phyloP scores from a whole-genome alignment of 2,888 invertebrate genomes.

The Allophyes oxyacanthae region DNA sequence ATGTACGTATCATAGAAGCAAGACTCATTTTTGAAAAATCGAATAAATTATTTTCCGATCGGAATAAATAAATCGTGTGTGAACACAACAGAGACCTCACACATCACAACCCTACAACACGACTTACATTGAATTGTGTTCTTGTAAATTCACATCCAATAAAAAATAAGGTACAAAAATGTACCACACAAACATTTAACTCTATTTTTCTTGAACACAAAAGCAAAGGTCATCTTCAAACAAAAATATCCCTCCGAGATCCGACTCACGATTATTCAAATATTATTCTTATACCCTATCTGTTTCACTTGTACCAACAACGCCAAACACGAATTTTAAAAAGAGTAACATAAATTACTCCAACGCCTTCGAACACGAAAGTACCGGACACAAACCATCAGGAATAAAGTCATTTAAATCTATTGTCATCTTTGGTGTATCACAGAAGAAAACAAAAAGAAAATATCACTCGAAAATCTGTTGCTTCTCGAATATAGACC shows the following conservation, averaged over 20 bases:
- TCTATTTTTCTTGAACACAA: constrained; percentile 55
- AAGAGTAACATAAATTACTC: constrained; percentile 70
- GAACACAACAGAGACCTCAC: neutral
- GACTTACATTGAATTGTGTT: constrained; percentile 6
- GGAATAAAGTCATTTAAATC: constrained; percentile 85
- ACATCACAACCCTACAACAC: constrained; percentile 34
- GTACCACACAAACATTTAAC: constrained; percentile 33
- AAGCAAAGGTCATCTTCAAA: constrained; percentile 64
- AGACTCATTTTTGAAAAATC: too few relatives aligned
- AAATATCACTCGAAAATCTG: constrained; percentile 35
- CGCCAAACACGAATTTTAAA: constrained; percentile 63
- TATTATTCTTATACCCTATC: constrained; percentile 68
- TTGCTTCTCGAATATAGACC: constrained; percentile 52
- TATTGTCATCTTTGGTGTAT: constrained; percentile 82
- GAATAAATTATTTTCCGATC: neutral
- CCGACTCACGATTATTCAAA: constrained; percentile 67
- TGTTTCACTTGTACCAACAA: constrained; percentile 81
- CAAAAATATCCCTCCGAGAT: constrained; percentile 60
- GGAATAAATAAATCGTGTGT: neutral
- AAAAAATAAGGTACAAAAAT: constrained; percentile 22
- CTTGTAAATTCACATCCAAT: neutral
- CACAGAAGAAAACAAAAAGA: constrained; percentile 64
- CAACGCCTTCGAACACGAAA: constrained; percentile 71
- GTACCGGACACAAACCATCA: constrained; percentile 77
- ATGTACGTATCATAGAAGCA: too few relatives aligned